Evolutionary conservation across 2,113 vertebrate genomes (phyloP), one percentile per base, ranked within the genome.

Genomic region (Trichomycterus rosablanca): DNA sequence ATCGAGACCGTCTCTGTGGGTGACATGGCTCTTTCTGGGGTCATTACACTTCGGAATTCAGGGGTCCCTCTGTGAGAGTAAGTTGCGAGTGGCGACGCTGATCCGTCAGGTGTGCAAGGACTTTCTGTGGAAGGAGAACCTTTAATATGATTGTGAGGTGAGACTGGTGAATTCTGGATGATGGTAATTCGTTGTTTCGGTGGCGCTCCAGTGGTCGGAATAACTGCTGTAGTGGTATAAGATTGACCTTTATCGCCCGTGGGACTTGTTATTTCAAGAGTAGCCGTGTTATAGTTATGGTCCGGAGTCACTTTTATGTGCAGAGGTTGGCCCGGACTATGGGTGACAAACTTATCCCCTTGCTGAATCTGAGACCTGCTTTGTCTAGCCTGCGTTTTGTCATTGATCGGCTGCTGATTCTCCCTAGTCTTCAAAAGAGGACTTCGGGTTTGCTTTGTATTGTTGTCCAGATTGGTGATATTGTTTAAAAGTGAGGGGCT

Each of bases 221-320:
- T 97, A 66, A 96, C 88, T 3, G 96, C 94, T 9, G 94, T 99
- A 80, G 92, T 99, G 59, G 89, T 96, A 68, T 89, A 98, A 52
- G 92, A 95, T 75, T 88, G 92, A 68, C 87, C 54, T 55, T 81
- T 90, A 48, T 95, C 95, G 63, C 86, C 60, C 20, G 86, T 91
- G 0, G 94, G 92, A 77, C 91, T 96, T 66, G 92, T 95, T 74
- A 96, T 97, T 84, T 97, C 93, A 23, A 97, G 89, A 42, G 86
- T 95, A 23, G 95, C 92, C 11, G 87, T 93, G 72, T 93, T 97
- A 71, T 93, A 92, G 50, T 87, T 84, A 0, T 94, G 92, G 59
- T 97, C 94, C 48, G 95, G 95, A 57, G 93, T 96, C 46, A 97
- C 93, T 76, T 97, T 97, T 71, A 98, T 97, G 55, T 97, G 94